Evolutionary conservation across 1,140 invertebrate species (phyloP).

Genomic region (Luehdorfia chinensis): DNA sequence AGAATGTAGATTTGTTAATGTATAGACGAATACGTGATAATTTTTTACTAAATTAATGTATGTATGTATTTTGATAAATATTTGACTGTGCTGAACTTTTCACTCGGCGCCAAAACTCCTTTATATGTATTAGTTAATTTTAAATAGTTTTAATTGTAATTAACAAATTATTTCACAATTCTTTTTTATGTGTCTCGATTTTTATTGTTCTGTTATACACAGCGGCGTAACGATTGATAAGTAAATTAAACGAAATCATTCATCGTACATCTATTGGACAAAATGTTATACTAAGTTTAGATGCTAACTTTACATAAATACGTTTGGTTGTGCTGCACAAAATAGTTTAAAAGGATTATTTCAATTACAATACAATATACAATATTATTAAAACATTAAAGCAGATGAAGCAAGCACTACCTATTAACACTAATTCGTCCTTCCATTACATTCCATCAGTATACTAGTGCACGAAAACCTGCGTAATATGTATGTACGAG

Average conservation of each 20-base stretch:
- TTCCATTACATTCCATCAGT: constrained; percentile 14
- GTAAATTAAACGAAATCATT: constrained; percentile 9
- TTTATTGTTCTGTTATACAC: constrained; percentile 26
- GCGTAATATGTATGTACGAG: neutral
- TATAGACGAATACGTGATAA: constrained; percentile 39
- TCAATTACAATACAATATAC: too few species aligned
- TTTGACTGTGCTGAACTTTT: constrained; percentile 31
- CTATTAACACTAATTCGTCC: too few species aligned
- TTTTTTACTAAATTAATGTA: constrained; percentile 52
- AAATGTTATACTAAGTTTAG: constrained; percentile 10
- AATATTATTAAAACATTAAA: too few species aligned
- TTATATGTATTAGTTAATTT: constrained; percentile 54
- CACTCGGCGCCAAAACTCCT: constrained; percentile 22
- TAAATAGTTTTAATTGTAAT: constrained; percentile 52
- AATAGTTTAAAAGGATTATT: too few species aligned
- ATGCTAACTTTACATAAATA: neutral
- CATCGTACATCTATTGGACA: too few species aligned
- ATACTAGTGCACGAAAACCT: neutral
- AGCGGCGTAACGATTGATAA: constrained; percentile 16
- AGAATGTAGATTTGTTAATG: constrained; percentile 19
- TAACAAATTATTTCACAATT: constrained; percentile 37
- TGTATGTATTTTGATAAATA: constrained; percentile 35
- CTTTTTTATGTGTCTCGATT: constrained; percentile 30
- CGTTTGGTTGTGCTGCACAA: constrained; percentile 10
- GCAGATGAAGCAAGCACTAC: too few species aligned